Evolutionary conservation across 23 tunicate genomes (phyloP).

Genomic region (Halocynthia roretzi): DNA sequence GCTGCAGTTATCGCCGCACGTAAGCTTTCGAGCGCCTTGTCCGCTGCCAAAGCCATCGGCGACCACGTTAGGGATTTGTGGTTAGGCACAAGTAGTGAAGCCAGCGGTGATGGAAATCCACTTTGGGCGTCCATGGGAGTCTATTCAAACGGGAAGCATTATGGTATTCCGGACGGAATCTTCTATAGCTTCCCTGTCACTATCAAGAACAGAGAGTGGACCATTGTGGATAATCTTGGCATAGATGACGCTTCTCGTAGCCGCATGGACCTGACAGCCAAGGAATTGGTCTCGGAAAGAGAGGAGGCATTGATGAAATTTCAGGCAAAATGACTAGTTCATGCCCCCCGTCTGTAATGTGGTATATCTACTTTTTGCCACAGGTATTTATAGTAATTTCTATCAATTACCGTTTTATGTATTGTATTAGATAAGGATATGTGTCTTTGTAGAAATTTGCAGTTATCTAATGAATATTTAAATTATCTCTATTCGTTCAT

Average conservation of each 20-base stretch:
- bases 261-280: constrained; percentile 80
- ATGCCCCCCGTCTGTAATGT: too few species aligned
- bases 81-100: background rate
- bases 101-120: background rate
- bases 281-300: constrained; percentile 68
- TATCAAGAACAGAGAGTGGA: constrained; percentile 31
- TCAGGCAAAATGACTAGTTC: too few species aligned
- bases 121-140: constrained; percentile 93
- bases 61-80: constrained; percentile 95
- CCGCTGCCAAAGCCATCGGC: constrained; percentile 97
- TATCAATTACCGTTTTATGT: too few species aligned
- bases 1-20: constrained; percentile 93
- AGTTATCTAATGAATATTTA: too few species aligned
- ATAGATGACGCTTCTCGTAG: constrained; percentile 73
- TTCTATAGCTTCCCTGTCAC: constrained; percentile 84
- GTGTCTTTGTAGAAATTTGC: too few species aligned
- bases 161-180: constrained; percentile 71
- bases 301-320: constrained; percentile 29
- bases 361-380: too few species aligned
- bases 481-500: too few species aligned
- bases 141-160: constrained; percentile 66
- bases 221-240: constrained; percentile 48
- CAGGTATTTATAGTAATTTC: too few species aligned
- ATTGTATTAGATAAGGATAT: too few species aligned
- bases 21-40: constrained; percentile 93